Evolutionary conservation across 2,113 vertebrate genomes (phyloP), one percentile per base, ranked within the genome.

Genomic region (Syngnathus scovelli): DNA sequence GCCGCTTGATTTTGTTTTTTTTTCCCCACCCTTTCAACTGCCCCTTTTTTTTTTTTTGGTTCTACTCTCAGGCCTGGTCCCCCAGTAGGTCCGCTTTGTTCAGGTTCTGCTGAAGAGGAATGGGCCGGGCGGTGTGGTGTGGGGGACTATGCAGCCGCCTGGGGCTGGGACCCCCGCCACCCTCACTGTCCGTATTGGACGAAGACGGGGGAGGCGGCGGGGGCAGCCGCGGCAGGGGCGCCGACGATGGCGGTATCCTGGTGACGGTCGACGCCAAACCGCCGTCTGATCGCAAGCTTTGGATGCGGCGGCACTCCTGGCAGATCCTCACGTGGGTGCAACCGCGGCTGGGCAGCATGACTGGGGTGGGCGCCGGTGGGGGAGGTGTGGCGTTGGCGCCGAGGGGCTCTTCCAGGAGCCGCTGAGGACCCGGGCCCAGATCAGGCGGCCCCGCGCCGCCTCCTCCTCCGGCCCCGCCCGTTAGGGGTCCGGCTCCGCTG

Each of bases 231-330:
- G 89, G 89, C 59, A 91, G 76, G 33, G 90, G 89, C 85, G 4
- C 92, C 77, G 44, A 92, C 79, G 81, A 92, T 83, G 9, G 93
- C 82, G 89, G 94, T 89, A 85, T 93, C 90, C 56, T 90, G 78
- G 84, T 92, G 10, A 87, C 69, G 41, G 86, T 64, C 0, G 88
- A 75, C 13, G 75, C 82, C 90, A 92, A 68, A 67, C 87, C 82
- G 61, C 69, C 76, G 23, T 87, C 90, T 37, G 89, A 87, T 82
- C 94, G 89, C 71, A 95, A 88, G 73, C 89, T 93, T 91, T 95
- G 94, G 89, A 95, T 95, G 79, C 94, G 88, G 68, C 94, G 86
- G 84, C 94, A 95, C 90, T 95, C 95, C 81, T 95, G 94, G 75
- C 91, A 92, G 78, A 92, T 91, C 59, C 91, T 84, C 64, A 92